Evolutionary conservation across 2,888 invertebrate genomes (phyloP).

Genomic region (Ormyrus thymus): DNA sequence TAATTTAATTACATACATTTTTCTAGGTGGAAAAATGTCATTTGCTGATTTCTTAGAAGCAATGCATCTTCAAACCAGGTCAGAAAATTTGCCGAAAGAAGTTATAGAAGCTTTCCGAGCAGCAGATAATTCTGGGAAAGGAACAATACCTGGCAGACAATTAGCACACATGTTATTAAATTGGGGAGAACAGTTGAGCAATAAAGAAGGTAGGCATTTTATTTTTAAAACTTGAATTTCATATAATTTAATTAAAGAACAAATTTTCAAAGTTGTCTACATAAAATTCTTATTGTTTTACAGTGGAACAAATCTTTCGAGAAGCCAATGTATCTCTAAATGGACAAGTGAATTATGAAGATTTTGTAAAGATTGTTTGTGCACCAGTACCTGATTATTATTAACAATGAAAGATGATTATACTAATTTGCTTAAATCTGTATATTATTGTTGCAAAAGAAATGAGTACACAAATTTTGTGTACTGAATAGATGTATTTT

Average conservation of each 20-base stretch:
- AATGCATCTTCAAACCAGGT: conserved; percentile 92
- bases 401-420: conserved; percentile 72
- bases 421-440: conserved; percentile 11
- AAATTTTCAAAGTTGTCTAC: conserved; percentile 36
- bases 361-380: conserved; percentile 94
- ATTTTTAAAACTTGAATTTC: conserved; percentile 32
- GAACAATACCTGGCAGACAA: conserved; percentile 87
- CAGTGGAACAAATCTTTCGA: conserved; percentile 91
- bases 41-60: conserved; percentile 97
- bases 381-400: conserved; percentile 96
- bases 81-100: conserved; percentile 89
- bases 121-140: conserved; percentile 84
- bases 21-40: conserved; percentile 88
- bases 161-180: conserved; percentile 89
- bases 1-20: background rate
- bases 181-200: conserved; percentile 91
- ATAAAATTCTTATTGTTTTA: conserved; percentile 55
- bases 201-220: conserved; percentile 78
- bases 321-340: conserved; percentile 91
- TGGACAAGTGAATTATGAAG: conserved; percentile 90
- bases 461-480: conserved; percentile 36
- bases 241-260: conserved; percentile 44
- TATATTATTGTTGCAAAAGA: conserved; percentile 21
- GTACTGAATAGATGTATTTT: conserved; percentile 29
- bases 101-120: conserved; percentile 93